Evolutionary conservation across 2,797 vertebrate genomes (phyloP), one percentile per base, ranked within the genome.

Genomic region (Serranus cabrilla): DNA sequence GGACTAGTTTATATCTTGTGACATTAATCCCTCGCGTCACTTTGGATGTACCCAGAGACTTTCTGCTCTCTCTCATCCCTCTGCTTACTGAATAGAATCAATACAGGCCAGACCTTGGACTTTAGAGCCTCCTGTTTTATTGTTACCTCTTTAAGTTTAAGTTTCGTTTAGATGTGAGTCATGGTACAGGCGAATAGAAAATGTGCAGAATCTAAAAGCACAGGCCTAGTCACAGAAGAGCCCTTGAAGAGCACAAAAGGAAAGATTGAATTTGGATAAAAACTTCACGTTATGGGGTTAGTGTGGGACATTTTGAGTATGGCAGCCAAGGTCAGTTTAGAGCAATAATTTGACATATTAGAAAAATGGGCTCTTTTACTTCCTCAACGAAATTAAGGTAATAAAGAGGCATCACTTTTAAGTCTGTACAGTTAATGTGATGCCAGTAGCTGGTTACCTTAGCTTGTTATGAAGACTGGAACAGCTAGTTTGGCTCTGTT

Each of bases 11-110:
- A 65, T 78, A 54, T 81, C 31, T 45, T n/a, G 45, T 80, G 50
- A 45, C 71, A 83, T 74, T 82, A 68, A 79, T 86, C 71, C 76
- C 52, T 81, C 23, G 47, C 45, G 70, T 51, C 71, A 56, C 71
- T 69, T 55, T 27, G 40, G 37, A 66, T 61, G 39, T 12, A 67
- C 49, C 46, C 27, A 14, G 63, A 65, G 54, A 82, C 37, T 34
- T 64, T 14, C 39, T 47, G 39, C 37, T 68, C 54, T 34, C 47
- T 62, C 17, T 23, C 2, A 7, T 64, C 62, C 43, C 43, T 66
- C 64, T 5, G 7, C 59, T 64, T 18, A 16, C 51, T 67, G 54
- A 84, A 72, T 11, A 65, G 59, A 76, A 63, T 76, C 62, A 56
- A 46, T 72, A 46, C 10, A 1, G 14, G 34, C 1, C 52, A 60